Evolutionary conservation across 1,140 invertebrate species (phyloP), one percentile per base, ranked within the genome.

Genomic region (Bombus difficillimus): DNA sequence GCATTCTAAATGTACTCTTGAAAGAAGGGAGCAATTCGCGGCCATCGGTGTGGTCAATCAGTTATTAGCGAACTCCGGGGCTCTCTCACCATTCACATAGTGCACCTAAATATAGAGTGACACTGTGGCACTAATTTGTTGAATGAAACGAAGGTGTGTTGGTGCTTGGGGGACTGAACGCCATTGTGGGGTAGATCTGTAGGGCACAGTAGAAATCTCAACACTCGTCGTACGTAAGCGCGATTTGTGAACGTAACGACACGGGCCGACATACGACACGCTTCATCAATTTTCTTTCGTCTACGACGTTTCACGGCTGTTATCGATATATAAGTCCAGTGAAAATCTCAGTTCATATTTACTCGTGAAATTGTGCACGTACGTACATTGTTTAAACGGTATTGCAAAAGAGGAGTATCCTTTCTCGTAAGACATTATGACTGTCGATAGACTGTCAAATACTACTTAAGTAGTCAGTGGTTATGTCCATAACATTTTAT

Each of bases 61-160:
- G 74, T 83, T 86, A 86, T 86, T 86, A 86, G 43, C 32, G 43
- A 32, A 62, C 73, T 73, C 71, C 47, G 74, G 85, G 68, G 74
- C 81, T 59, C 85, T 86, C 83, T 87, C 47, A 75, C 66, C 77
- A 80, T 87, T 80, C 76, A 78, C 75, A 80, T 85, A 83, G 83
- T 76, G 83, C 77, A 91, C 85, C 90, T 94, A 93, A 93, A 94
- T 93, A 93, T 94, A 94, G 93, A 94, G 89, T 95, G 93, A 95
- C 93, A 95, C 92, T 92, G 92, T 93, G 91, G 93, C 92, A 94
- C 89, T 94, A 94, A 95, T 95, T 94, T 93, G 93, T 95, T 93
- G 93, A 95, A 95, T 94, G 93, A 90, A 93, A 90, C 91, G 91
- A 92, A 94, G 93, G 91, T 93, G 93, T 92, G 92, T 91, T 93